phyloP scores from a whole-genome alignment of 92 coral and sea anemone species.

The Plumapathes pennacea region DNA sequence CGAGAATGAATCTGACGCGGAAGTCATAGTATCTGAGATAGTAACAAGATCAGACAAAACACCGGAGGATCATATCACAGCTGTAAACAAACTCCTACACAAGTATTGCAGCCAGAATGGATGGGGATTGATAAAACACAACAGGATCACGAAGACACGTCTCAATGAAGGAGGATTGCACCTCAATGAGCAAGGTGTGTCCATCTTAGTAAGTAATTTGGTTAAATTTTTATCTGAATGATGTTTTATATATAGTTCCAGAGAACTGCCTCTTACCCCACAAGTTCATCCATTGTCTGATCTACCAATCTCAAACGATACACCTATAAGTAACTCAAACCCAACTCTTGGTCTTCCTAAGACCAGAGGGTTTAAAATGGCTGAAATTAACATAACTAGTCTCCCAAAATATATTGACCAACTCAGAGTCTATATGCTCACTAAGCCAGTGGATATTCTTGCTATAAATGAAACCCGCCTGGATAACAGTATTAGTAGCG shows the following conservation, averaged over 20 bases:
- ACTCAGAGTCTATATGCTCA: neutral
- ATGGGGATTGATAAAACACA: no score
- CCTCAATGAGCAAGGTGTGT: no score
- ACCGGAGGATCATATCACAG: no score
- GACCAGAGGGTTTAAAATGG: constrained; percentile 18
- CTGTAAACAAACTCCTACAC: no score
- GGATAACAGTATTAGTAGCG: neutral
- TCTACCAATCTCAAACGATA: neutral
- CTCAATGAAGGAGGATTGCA: no score
- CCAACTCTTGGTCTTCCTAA: constrained; percentile 6
- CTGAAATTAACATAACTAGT: constrained; percentile 26
- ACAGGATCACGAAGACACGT: no score
- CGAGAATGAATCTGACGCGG: no score
- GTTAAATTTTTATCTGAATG: constrained; percentile 1
- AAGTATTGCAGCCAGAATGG: no score
- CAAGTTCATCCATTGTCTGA: neutral
- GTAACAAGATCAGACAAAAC: no score
- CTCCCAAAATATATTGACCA: constrained; percentile 30
- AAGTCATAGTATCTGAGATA: no score
- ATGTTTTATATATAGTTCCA: no score
- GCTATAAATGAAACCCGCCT: constrained; percentile 21
- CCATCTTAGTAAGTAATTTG: constrained; percentile 4
- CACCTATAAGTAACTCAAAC: neutral
- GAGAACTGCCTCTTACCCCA: neutral
- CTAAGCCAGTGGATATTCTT: constrained; percentile 15